Evolutionary conservation across 2,113 vertebrate genomes (phyloP).

Genomic region (Grus americana): DNA sequence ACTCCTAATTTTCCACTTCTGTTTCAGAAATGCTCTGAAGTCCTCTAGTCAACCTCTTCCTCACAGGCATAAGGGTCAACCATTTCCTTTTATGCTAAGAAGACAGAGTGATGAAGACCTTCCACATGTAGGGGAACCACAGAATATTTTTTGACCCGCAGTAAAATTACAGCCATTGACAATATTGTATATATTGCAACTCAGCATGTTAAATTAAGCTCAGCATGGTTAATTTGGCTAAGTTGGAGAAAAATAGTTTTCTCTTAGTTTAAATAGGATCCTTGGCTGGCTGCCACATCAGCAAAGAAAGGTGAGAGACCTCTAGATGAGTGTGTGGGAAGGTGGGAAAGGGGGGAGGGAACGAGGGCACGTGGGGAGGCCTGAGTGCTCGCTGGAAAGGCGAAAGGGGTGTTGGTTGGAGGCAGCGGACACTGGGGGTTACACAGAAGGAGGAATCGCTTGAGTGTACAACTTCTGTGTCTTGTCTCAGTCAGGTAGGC

Average conservation of each 20-base stretch:
- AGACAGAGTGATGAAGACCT: background rate
- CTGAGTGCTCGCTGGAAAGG: background rate
- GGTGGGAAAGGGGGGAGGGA: background rate
- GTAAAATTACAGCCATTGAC: background rate
- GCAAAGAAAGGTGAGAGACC: background rate
- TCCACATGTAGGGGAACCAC: background rate
- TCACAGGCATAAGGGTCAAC: background rate
- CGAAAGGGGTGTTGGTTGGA: background rate
- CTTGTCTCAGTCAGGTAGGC: background rate
- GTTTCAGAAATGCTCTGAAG: background rate
- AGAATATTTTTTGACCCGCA: background rate
- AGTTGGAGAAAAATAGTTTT: background rate
- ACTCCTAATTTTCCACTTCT: background rate
- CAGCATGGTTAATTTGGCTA: background rate
- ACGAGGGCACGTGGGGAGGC: accelerated
- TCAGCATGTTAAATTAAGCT: background rate
- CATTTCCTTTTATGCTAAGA: background rate
- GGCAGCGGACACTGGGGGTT: background rate
- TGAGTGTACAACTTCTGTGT: background rate
- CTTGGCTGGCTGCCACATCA: background rate
- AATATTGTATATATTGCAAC: background rate
- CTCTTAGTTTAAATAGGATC: background rate
- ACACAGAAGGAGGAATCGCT: background rate
- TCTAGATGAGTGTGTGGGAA: background rate
- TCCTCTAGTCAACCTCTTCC: background rate